phyloP scores from a whole-genome alignment of 1,140 invertebrate genomes.

The Drosophila funebris region DNA sequence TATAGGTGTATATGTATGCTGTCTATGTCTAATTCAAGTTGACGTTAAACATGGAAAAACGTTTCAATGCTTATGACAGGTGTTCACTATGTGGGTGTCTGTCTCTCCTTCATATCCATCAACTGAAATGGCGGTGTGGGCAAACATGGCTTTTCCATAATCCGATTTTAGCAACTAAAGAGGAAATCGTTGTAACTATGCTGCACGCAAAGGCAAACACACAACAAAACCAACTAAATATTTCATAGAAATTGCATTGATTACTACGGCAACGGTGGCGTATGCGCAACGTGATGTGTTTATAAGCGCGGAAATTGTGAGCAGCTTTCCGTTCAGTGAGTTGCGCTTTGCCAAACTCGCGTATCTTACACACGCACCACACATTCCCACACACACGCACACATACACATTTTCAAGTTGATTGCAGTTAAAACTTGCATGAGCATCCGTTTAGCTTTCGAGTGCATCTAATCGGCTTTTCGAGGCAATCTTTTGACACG shows the following conservation, averaged over 20 bases:
- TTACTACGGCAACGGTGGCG: constrained; percentile 13
- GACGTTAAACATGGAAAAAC: constrained; percentile 67
- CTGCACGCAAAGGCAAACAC: constrained; percentile 28
- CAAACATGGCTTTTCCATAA: constrained; percentile 45
- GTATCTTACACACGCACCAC: not conserved
- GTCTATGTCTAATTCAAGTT: constrained; percentile 23
- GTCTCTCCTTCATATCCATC: constrained; percentile 23
- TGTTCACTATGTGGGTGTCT: constrained; percentile 27
- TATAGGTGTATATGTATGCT: not conserved
- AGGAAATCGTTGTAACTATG: constrained; percentile 41
- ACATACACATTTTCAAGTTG: constrained; percentile 42
- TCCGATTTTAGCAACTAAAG: constrained; percentile 14
- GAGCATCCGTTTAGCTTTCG: not conserved
- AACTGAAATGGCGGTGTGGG: not conserved
- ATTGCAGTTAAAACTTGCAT: constrained; percentile 30
- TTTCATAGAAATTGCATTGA: constrained; percentile 23
- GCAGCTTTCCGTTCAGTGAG: constrained; percentile 26
- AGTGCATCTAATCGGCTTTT: constrained; percentile 30
- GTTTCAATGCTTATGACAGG: constrained; percentile 63
- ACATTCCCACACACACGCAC: not conserved
- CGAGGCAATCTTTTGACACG: constrained; percentile 3
- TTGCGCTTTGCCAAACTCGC: constrained; percentile 3
- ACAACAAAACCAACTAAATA: not conserved
- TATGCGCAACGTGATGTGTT: constrained; percentile 11
- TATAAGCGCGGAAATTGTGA: constrained; percentile 31